Evolutionary conservation across 2,888 invertebrate species (phyloP), one percentile per base, ranked within the genome.

Genomic region (Gymnocheta viridis): DNA sequence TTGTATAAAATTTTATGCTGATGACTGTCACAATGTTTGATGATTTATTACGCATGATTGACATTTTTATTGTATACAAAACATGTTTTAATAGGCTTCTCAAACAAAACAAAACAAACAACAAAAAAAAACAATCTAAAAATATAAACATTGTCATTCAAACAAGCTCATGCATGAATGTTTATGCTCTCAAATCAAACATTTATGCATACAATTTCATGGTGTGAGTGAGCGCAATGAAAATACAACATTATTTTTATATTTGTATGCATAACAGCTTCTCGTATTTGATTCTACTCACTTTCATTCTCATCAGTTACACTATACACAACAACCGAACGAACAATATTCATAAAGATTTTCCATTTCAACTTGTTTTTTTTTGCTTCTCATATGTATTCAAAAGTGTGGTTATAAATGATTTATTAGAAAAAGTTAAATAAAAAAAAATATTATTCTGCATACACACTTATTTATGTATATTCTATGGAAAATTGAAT

Each of bases 21-120:
- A 76, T 74, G 76, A 76, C 35, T 72, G 56, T 70, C 58, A 84
- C 83, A 74, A 77, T 74, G 44, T 77, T 85, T 77, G 38, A 89
- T 89, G 89, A 89, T 89, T 89, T 89, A 89, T 89, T 88, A 88
- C 88, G 89, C 89, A 87, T 89, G 88, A 89, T 89, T 89, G 89
- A 87, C 89, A 88, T 89, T 89, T 89, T 87, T 79, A 88, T 86
- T 89, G 88, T 87, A 86, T 87, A 79, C 74, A 44, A 79, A 79
- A 74, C 74, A 79, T 70, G 73, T 77, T 82, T 82, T 82, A 74
- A 79, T 79, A 79, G 79, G 82, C 69, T 58, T 47, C 38, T n/a
- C 27, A 29, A 41, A 22, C 1, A 51, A 69, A 64, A 35, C 32
- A 12, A 5, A 32, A 74, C 17, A 38, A 41, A 12, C 27, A 12